Base-by-base conservation (phyloP, 2,113 vertebrate genomes). In the Crypturellus undulatus region DNA sequence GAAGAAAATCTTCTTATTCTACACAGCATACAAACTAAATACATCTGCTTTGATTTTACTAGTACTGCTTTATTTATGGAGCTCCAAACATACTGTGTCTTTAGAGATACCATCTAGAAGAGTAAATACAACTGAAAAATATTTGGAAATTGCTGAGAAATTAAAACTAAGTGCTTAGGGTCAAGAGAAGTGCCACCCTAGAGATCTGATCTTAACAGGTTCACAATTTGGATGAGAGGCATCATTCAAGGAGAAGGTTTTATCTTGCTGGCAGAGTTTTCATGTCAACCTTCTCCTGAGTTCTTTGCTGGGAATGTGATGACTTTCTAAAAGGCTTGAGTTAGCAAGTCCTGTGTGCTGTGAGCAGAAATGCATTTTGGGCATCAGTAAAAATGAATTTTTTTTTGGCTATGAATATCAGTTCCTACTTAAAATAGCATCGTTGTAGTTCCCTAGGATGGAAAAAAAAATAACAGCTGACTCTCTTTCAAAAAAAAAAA, bases 351-450 rank as follows among this genome's bases (percentile, higher is more conserved):
- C 18, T 10, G 58, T 3, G 30, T 79, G 80, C 56, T 81, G 47
- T 81, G 76, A 86, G 67, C 45, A 90, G 47, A 78, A 76, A 87
- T 49, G 38, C 22, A 34, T 73, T 82, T 40, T 82, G 54, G 49
- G 20, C 43, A 82, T 72, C 14, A 14, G n/a, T 87, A 75, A 96
- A 96, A 91, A 43, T 67, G 30, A 87, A 42, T 42, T 42, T 22
- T 5, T 81, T 93, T 90, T 87, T 79, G 40, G 58, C 75, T 72
- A 19, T 1, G 2, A 82, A 59, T 69, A 78, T 82, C 67, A 88
- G 75, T 82, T 90, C 59, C 85, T 89, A 18, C 93, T 80, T 73
- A 90, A 92, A 96, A 94, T 96, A 95, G 63, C 75, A 65, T 65
- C 63, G 43, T 72, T 94, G 90, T 86, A 79, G 63, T 95, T 95